A percentile compares a stretch with the other conserved stretches of the same genome.
These are phyloP conservation scores for Magallana nippona DNA, from an alignment of 2,888 invertebrate genomes.

Conservation along the genomic window DNA sequence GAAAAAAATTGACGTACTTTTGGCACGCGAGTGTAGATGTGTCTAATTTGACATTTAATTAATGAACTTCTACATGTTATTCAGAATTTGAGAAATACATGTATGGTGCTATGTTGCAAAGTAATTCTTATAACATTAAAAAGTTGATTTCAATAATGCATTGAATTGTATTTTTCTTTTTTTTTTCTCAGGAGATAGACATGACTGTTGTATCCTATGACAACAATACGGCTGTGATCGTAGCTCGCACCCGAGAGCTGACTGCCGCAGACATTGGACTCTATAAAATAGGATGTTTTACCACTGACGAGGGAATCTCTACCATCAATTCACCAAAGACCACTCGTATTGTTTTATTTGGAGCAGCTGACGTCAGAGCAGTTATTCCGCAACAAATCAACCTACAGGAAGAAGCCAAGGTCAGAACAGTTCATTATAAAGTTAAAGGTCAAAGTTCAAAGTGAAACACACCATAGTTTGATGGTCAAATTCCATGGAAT, in stretches of 20 bases:
- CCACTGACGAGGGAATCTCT: not conserved
- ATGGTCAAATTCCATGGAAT: too few species aligned
- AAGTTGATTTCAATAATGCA: too few species aligned
- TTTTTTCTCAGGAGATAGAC: not conserved
- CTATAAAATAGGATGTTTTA: not conserved
- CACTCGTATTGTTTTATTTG: not conserved
- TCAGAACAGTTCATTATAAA: not conserved
- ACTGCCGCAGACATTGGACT: not conserved
- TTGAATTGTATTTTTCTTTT: too few species aligned
- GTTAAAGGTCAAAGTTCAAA: too few species aligned
- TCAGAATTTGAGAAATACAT: too few species aligned
- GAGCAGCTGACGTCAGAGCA: not conserved
- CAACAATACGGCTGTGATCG: not conserved
- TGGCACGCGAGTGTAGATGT: too few species aligned
- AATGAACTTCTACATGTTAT: too few species aligned
- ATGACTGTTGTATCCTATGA: slow-evolving; percentile 6
- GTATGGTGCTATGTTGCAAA: too few species aligned
- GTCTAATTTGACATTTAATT: too few species aligned
- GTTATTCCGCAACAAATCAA: not conserved
- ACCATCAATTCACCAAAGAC: not conserved
- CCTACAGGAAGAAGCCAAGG: not conserved
- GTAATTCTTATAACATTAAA: too few species aligned
- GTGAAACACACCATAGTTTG: too few species aligned
- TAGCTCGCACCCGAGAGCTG: not conserved
- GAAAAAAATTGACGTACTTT: too few species aligned